These are phyloP conservation scores for Clarias macrocephalus DNA, from an alignment of 2,113 vertebrate species.

Conservation along the genomic window DNA sequence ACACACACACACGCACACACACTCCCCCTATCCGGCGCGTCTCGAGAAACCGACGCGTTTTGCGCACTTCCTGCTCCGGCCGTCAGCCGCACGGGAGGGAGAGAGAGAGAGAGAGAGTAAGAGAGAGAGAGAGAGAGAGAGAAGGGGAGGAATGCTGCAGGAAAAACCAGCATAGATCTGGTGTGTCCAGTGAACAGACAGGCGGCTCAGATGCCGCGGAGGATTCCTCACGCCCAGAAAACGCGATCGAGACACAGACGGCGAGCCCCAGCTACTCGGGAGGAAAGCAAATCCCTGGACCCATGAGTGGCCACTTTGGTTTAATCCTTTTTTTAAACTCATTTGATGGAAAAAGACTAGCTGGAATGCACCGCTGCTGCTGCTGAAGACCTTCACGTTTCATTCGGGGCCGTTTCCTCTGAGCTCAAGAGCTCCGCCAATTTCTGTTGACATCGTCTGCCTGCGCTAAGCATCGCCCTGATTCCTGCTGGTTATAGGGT, in stretches of 20 bases:
- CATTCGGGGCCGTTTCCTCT: conserved; percentile 43
- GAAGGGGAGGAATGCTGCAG: conserved; percentile 60
- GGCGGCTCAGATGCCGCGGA: conserved; percentile 55
- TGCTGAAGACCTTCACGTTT: conserved; percentile 44
- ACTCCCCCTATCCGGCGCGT: conserved; percentile 78
- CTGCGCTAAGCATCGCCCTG: background rate
- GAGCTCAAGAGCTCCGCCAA: background rate
- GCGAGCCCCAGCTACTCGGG: conserved; percentile 42
- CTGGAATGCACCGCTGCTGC: conserved; percentile 45
- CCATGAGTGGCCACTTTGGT: conserved; percentile 60
- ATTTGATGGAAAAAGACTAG: conserved; percentile 52
- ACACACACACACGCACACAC: conserved; percentile 49
- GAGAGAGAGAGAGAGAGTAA: conserved; percentile 34
- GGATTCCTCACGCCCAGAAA: conserved; percentile 44
- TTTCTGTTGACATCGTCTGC: conserved; percentile 15
- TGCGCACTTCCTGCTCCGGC: conserved; percentile 97
- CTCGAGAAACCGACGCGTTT: conserved; percentile 88
- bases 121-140: conserved; percentile 13
- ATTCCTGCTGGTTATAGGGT: background rate
- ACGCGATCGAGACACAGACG: conserved; percentile 33
- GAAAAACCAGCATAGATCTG: conserved; percentile 56
- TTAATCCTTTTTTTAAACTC: conserved; percentile 43
- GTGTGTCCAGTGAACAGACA: conserved; percentile 21
- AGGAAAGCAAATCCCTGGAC: conserved; percentile 54
- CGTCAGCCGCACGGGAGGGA: conserved; percentile 61